Conservation (phyloP, 1,140 invertebrate species). For the Rhizoglyphus robini region DNA sequence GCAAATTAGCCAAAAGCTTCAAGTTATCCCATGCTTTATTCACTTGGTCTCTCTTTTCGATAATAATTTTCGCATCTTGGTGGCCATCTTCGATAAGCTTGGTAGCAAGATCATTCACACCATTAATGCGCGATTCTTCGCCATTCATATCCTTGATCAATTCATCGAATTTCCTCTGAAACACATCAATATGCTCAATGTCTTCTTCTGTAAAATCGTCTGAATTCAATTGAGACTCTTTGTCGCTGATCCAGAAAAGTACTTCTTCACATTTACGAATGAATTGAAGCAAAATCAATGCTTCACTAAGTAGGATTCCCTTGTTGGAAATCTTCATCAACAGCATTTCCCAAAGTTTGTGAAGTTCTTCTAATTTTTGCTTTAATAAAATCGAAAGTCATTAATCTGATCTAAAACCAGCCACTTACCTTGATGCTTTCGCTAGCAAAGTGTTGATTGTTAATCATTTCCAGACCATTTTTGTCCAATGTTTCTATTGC, state of each 20-base stretch:
- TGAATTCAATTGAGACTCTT: constrained; percentile 88
- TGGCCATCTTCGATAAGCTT: constrained; percentile 83
- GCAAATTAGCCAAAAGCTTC: constrained; percentile 75
- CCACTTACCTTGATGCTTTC: constrained; percentile 58
- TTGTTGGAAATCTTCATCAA: constrained; percentile 82
- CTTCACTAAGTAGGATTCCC: constrained; percentile 88
- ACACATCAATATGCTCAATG: constrained; percentile 92
- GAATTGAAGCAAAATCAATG: constrained; percentile 91
- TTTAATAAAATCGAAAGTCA: constrained; percentile 17
- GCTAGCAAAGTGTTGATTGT: constrained; percentile 84
- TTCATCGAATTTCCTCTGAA: constrained; percentile 98
- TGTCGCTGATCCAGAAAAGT: constrained; percentile 98
- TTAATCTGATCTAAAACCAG: constrained; percentile 6
- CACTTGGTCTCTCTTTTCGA: constrained; percentile 74
- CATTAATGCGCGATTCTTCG: constrained; percentile 88
- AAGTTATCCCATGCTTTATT: constrained; percentile 93
- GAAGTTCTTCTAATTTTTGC: constrained; percentile 58
- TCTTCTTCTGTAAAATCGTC: constrained; percentile 98
- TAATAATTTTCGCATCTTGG: constrained; percentile 82
- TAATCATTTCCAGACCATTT: constrained; percentile 94
- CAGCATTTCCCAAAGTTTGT: constrained; percentile 85
- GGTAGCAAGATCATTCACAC: constrained; percentile 88
- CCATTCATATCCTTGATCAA: constrained; percentile 98
- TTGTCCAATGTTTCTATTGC: constrained; percentile 91
- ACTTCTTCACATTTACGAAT: constrained; percentile 94